These are phyloP conservation scores for Noctilio leporinus DNA, from an alignment of 2,113 vertebrate species.

Conservation along the genomic window DNA sequence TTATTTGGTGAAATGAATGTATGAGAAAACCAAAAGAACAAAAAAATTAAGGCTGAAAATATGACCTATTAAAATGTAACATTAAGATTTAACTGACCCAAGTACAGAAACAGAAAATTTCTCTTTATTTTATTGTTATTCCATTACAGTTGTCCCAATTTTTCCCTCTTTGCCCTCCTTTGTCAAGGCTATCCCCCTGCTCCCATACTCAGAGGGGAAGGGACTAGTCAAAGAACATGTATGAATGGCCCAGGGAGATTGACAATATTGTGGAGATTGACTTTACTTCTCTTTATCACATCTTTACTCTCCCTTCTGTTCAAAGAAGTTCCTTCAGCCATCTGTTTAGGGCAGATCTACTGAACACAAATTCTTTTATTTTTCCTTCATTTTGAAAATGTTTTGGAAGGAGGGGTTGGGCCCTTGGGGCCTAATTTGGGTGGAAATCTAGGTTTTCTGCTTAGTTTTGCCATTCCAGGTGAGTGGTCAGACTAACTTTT, in stretches of 20 bases:
- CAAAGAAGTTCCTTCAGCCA: background rate
- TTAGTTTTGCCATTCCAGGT: background rate
- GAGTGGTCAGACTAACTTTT: background rate
- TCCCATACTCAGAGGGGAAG: no score
- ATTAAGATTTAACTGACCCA: background rate
- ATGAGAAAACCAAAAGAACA: background rate
- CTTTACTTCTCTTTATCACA: background rate
- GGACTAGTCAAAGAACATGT: no score
- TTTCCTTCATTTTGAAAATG: background rate
- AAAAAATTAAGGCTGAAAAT: background rate
- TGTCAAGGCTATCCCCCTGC: no score
- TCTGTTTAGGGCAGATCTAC: background rate
- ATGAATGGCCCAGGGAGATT: no score
- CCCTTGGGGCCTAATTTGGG: background rate
- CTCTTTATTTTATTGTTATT: no score
- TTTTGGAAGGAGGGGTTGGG: background rate
- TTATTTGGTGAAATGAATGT: background rate
- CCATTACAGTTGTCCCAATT: no score
- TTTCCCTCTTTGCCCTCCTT: no score
- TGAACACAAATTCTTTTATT: background rate
- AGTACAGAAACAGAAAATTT: background rate
- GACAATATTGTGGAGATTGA: no score
- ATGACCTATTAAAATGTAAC: background rate
- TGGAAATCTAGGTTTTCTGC: background rate
- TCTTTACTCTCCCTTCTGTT: background rate